These are phyloP conservation scores for Ichneumon xanthorius DNA, from an alignment of 2,888 invertebrate species.

Conservation along the genomic window DNA sequence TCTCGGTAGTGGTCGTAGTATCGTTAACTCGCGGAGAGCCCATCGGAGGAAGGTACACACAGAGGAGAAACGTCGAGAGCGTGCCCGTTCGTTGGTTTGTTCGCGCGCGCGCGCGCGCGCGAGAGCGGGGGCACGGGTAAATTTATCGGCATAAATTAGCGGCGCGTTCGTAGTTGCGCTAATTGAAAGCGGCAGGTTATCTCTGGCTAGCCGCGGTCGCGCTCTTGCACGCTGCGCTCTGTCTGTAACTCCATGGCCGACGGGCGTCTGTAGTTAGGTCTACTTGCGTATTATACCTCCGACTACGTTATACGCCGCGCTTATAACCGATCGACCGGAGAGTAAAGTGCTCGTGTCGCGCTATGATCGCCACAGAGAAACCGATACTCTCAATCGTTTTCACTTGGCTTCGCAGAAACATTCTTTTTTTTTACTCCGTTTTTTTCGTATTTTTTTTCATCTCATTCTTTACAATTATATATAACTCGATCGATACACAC, in stretches of 20 bases:
- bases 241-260: slow-evolving; percentile 52
- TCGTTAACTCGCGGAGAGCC: slow-evolving; percentile 62
- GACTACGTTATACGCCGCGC: slow-evolving; percentile 14
- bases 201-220: slow-evolving; percentile 49
- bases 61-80: slow-evolving; percentile 7
- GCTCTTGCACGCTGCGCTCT: slow-evolving; percentile 30
- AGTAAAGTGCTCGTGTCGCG: slow-evolving; percentile 52
- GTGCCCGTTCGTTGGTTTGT: slow-evolving; percentile 47
- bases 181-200: slow-evolving; percentile 74
- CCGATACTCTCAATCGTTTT: slow-evolving; percentile 52
- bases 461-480: slow-evolving; percentile 27
- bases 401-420: slow-evolving; percentile 49
- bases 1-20: slow-evolving; percentile 39
- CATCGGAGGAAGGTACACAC: slow-evolving; percentile 41
- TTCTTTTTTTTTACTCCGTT: neutral
- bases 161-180: slow-evolving; percentile 72
- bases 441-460: slow-evolving; percentile 8
- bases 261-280: slow-evolving; percentile 52
- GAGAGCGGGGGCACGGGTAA: slow-evolving; percentile 62
- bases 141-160: slow-evolving; percentile 75
- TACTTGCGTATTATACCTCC: slow-evolving; percentile 36
- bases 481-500: slow-evolving; percentile 41
- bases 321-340: slow-evolving; percentile 47
- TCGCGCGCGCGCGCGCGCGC: slow-evolving; percentile 58
- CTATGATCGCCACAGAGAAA: slow-evolving; percentile 43